Evolutionary conservation across 2,888 invertebrate species (phyloP), one percentile per base, ranked within the genome.

Genomic region (Xestia xanthographa): DNA sequence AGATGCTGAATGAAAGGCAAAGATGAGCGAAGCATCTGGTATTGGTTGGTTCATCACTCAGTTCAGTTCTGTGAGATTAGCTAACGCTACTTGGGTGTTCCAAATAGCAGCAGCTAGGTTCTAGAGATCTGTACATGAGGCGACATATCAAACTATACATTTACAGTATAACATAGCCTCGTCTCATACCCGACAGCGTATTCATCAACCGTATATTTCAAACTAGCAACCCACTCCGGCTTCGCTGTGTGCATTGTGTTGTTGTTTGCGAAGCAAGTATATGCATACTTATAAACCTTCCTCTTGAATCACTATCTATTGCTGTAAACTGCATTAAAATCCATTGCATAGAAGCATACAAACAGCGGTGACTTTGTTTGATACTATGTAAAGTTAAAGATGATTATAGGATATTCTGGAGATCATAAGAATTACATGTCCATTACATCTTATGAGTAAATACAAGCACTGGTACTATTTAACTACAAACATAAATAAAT

Each of bases 391-490:
- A 34, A 34, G 34, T 5, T 34, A 34, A 34, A 34, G 34, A 34
- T 34, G 22, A 38, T 6, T 29, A 60, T 29, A 75, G 2, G 29
- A 62, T 75, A 26, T 43, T 50, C 5, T 29, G 26, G 56, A 77
- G 70, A 77, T 68, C 58, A 63, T 34, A 67, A 63, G 26, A 67
- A 14, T 12, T 41, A 58, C 22, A 68, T 62, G 43, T 43, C 60
- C 6, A 77, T 58, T 41, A 72, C 34, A 48, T 29, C 12, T 60
- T 66, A 62, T 67, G 58, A 75, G 84, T 72, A 80, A 79, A 79
- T 84, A 83, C 70, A 67, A 56, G 34, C 68, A 73, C 66, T 83
- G 73, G 67, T 72, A 58, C 56, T 84, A 62, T 66, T 71, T 66
- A n/a, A 67, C 34, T 38, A 63, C n/a, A 14, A 45, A 41, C 5